Evolutionary conservation across 30 jellyfish, hydroid and myxozoan species (phyloP), one percentile per base, ranked within the genome.

Genomic region (Turritopsis dohrnii): DNA sequence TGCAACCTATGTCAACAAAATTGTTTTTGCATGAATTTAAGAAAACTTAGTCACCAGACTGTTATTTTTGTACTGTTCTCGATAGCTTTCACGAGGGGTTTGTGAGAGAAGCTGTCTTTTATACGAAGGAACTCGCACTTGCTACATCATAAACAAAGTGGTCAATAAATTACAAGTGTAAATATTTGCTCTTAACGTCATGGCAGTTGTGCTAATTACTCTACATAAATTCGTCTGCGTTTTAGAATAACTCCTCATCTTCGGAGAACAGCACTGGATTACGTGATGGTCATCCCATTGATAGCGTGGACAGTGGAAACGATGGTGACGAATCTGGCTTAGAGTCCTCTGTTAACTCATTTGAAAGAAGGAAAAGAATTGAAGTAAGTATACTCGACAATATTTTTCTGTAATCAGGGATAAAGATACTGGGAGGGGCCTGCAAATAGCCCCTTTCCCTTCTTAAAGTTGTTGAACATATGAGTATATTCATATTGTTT

Each of bases 311-410:
- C 83, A 85, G 92, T 66, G 90, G 92, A 1, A 75, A 85, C 82
- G 92, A 85, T 29, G 92, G 89, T 13, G 92, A 85, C 52, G 92
- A 85, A 54, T 85, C 92, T 16, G 92, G 92, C 22, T 72, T 85
- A 65, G 92, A 85, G 75, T 75, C 89, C 74, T 66, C 89, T 1
- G 16, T 81, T 17, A 81, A 30, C 54, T 81, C 88, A 25, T 23
- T 82, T 20, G 27, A 65, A 69, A n/a, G 31, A 1, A 69, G 77
- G 30, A 69, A 69, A 69, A 23, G 77, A 27, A 23, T 69, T n/a
- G 77, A 69, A 21, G 77, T 69, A n/a, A n/a, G 77, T 19, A n/a
- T 41, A 41, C 60, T 3, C 13, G 60, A 41, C 60, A 41, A 13
- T 41, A 3, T 41, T 41, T 41, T 41, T 3, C 5, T 5, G 60